These are phyloP conservation scores for Melanerpes formicivorus DNA, from an alignment of 2,113 vertebrate genomes.

Conservation along the genomic window DNA sequence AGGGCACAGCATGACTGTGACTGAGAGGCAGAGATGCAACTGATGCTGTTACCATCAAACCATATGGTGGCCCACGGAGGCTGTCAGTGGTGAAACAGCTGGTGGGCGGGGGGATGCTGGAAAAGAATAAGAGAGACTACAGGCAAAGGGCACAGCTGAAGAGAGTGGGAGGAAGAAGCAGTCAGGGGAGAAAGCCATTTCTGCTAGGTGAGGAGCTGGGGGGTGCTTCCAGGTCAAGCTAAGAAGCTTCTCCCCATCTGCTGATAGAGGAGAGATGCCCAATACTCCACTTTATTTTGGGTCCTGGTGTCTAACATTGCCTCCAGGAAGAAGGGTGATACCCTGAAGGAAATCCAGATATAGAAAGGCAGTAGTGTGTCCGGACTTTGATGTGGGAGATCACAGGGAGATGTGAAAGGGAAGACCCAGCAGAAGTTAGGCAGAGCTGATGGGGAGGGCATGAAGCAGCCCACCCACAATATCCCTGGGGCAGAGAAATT, in stretches of 20 bases:
- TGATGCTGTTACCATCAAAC: neutral
- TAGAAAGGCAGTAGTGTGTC: neutral
- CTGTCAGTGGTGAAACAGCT: neutral
- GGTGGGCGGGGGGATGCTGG: too few relatives aligned
- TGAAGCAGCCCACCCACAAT: neutral
- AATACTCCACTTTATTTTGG: neutral
- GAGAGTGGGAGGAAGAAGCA: neutral
- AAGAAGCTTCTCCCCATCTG: neutral
- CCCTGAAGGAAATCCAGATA: neutral
- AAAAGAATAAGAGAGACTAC: neutral
- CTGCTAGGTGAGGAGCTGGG: neutral
- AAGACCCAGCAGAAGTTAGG: neutral
- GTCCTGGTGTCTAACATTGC: neutral
- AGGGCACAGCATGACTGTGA: neutral
- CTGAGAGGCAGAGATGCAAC: rapidly evolving
- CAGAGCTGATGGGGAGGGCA: neutral
- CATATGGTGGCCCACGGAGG: rapidly evolving
- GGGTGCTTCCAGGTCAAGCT: neutral
- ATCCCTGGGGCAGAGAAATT: neutral
- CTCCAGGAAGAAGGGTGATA: neutral
- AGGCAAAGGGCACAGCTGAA: neutral
- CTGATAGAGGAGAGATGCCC: neutral
- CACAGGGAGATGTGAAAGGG: neutral
- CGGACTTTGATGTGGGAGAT: neutral
- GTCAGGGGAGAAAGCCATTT: neutral